Conservation (phyloP, 2,113 vertebrate species). For the Tychaedon coryphoeus region DNA sequence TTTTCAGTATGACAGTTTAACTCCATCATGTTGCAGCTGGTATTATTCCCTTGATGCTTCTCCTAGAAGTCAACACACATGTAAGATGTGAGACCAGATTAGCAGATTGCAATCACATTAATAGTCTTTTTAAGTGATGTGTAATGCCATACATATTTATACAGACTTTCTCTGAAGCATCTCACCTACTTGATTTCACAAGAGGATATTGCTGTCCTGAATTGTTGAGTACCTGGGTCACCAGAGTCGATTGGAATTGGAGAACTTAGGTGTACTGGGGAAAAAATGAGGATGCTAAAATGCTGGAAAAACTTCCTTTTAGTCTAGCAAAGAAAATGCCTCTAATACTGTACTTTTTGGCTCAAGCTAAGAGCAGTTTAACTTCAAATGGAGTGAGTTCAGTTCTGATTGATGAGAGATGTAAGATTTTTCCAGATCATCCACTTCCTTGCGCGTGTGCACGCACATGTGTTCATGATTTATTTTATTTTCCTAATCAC, state of each 20-base stretch:
- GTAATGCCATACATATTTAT: neutral
- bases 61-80: neutral
- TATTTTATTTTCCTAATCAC: neutral
- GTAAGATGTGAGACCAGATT: neutral
- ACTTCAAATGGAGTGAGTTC: neutral
- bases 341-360: neutral
- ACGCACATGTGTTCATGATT: neutral
- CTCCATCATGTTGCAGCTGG: neutral
- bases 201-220: neutral
- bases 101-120: neutral
- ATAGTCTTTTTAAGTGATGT: neutral
- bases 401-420: neutral
- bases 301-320: neutral
- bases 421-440: neutral
- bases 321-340: neutral
- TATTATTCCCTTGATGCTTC: neutral
- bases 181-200: neutral
- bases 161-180: neutral
- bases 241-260: neutral
- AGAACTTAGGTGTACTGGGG: neutral
- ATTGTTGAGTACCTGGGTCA: neutral
- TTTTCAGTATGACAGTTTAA: neutral
- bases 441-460: neutral
- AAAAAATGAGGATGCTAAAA: neutral
- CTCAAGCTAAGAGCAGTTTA: neutral